These are phyloP conservation scores for Drosophila nebulosa DNA, from an alignment of 1,140 invertebrate species.

Conservation along the genomic window DNA sequence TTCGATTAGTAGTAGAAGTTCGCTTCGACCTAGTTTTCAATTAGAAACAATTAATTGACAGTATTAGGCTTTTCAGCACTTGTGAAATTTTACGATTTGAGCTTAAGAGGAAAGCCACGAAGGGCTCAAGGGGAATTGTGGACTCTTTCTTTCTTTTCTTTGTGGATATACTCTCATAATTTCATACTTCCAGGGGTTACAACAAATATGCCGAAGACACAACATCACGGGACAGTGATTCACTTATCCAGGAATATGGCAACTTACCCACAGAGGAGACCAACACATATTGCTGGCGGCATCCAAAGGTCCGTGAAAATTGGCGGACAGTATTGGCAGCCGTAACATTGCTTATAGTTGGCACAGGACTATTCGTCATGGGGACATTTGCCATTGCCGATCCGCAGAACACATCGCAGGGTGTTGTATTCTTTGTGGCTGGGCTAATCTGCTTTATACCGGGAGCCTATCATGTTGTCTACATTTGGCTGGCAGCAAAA, in stretches of 20 bases:
- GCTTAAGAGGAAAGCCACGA: no score
- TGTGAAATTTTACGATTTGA: no score
- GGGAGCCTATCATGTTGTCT: constrained; percentile 91
- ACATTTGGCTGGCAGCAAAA: constrained; percentile 91
- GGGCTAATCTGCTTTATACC: constrained; percentile 90
- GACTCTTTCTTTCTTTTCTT: not conserved
- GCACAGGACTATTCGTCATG: constrained; percentile 87
- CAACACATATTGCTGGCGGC: constrained; percentile 87
- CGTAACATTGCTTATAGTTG: constrained; percentile 87
- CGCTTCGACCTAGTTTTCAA: no score
- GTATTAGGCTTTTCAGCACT: no score
- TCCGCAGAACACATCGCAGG: constrained; percentile 87
- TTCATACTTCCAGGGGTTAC: constrained; percentile 84
- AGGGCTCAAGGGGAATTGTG: no score
- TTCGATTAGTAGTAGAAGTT: no score
- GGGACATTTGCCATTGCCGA: constrained; percentile 87
- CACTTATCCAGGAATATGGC: constrained; percentile 89
- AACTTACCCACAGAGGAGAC: constrained; percentile 84
- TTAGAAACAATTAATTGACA: no score
- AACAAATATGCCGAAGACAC: constrained; percentile 86
- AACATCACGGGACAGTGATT: constrained; percentile 89
- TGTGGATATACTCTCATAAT: no score
- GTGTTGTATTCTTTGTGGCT: constrained; percentile 90
- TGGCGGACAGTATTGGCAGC: constrained; percentile 92
- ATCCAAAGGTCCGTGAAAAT: constrained; percentile 91